Evolutionary conservation across 1,140 invertebrate genomes (phyloP).

Genomic region (Pinna nobilis): DNA sequence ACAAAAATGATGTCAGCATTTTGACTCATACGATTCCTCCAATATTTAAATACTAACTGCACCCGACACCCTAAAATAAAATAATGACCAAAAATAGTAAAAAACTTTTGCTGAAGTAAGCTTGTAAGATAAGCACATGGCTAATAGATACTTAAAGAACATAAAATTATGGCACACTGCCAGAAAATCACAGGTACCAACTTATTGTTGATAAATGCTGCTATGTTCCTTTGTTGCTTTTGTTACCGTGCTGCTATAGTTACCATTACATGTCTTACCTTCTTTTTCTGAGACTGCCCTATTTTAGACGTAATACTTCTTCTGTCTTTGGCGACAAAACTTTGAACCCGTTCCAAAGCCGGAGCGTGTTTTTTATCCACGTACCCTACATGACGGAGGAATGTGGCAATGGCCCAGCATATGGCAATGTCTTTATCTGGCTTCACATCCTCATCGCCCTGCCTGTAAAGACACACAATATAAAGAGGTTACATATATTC

Average conservation of each 20-base stretch:
- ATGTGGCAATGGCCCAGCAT: slow-evolving; percentile 86
- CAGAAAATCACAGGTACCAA: too few relatives aligned
- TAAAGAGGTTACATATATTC: not conserved
- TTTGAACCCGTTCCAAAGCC: slow-evolving; percentile 82
- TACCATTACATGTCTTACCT: not conserved
- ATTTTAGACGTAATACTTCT: slow-evolving; percentile 20
- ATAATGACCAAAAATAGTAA: too few relatives aligned
- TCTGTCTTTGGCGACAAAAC: slow-evolving; percentile 89
- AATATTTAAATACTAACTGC: too few relatives aligned
- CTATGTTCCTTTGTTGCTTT: too few relatives aligned
- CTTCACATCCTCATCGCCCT: slow-evolving; percentile 69
- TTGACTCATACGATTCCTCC: too few relatives aligned
- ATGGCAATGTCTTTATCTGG: slow-evolving; percentile 80
- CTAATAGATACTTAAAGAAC: too few relatives aligned
- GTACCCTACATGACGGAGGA: slow-evolving; percentile 80
- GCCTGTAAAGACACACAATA: slow-evolving; percentile 29
- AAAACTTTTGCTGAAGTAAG: too few relatives aligned
- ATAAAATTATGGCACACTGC: too few relatives aligned
- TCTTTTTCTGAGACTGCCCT: slow-evolving; percentile 7
- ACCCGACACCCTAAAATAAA: too few relatives aligned
- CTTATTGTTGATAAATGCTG: too few relatives aligned
- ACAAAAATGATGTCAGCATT: too few relatives aligned
- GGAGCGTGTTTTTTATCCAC: slow-evolving; percentile 80
- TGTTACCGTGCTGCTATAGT: not conserved
- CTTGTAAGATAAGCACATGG: too few relatives aligned